A percentile compares a stretch with the other conserved stretches of the same genome.
Evolutionary conservation across 2,888 invertebrate genomes (phyloP).

Genomic region (Baccha elongata): DNA sequence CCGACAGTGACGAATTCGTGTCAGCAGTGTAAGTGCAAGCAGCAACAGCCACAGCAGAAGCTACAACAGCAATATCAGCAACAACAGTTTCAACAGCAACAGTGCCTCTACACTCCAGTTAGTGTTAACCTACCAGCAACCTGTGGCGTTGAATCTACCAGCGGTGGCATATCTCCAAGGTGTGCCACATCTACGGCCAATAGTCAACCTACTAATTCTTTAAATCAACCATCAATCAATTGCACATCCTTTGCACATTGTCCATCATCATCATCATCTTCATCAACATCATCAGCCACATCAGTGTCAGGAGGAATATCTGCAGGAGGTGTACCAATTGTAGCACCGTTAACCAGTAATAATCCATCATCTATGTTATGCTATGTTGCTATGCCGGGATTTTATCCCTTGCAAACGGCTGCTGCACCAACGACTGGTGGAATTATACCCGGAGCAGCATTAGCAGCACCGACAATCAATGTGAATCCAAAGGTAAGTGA

Average conservation of each 20-base stretch:
- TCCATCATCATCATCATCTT: constrained; percentile 55
- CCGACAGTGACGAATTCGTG: constrained; percentile 57
- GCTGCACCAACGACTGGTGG: constrained; percentile 62
- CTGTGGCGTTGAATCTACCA: constrained; percentile 63
- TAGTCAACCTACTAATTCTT: constrained; percentile 73
- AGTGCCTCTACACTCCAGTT: constrained; percentile 61
- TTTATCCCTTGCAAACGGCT: constrained; percentile 74
- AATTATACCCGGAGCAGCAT: constrained; percentile 75
- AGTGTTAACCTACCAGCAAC: constrained; percentile 46
- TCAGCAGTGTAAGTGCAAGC: constrained; percentile 74
- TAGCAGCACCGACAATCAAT: constrained; percentile 74
- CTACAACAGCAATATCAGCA: constrained; percentile 67
- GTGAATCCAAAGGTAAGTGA: constrained; percentile 79
- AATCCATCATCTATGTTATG: constrained; percentile 77
- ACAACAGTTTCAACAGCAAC: constrained; percentile 75
- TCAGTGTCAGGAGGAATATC: constrained; percentile 60
- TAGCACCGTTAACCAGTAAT: constrained; percentile 66
- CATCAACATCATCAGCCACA: constrained; percentile 52
- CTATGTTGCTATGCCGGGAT: constrained; percentile 77
- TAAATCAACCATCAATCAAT: constrained; percentile 67
- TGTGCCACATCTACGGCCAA: constrained; percentile 75
- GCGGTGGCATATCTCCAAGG: constrained; percentile 62
- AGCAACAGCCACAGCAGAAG: constrained; percentile 75
- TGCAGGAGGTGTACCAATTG: constrained; percentile 63
- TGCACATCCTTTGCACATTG: constrained; percentile 61